Percentiles rank a stretch among this genome's conserved stretches.
Conservation (phyloP, 2,797 vertebrate genomes). For the Xyrichtys novacula region DNA sequence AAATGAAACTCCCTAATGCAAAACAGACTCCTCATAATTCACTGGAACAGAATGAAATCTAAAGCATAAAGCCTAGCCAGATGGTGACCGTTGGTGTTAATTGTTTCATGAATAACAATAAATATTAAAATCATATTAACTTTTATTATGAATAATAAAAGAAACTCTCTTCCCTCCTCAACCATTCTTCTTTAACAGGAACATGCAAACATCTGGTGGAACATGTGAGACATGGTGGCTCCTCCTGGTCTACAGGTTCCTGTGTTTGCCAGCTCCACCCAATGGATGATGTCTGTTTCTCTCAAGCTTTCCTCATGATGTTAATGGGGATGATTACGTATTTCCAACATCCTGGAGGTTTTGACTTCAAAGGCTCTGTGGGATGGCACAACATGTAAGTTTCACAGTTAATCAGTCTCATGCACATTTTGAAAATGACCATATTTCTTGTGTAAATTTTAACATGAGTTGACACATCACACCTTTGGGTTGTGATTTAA, state of each 20-base stretch:
- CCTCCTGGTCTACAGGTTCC: constrained; percentile 29
- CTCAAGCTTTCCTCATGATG: constrained; percentile 16
- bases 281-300: constrained; percentile 20
- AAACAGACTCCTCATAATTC: constrained; percentile 34
- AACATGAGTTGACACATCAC: neutral
- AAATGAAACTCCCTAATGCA: constrained; percentile 34
- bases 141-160: neutral
- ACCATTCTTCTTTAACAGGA: constrained; percentile 10
- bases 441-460: neutral
- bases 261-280: constrained; percentile 21
- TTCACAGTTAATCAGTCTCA: neutral
- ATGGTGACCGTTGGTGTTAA: neutral
- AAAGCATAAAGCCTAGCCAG: neutral
- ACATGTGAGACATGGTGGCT: constrained; percentile 31
- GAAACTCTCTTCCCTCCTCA: neutral
- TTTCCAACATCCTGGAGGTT: constrained; percentile 7
- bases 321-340: constrained; percentile 16
- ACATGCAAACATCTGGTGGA: constrained; percentile 27
- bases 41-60: constrained; percentile 1
- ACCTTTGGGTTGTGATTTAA: neutral
- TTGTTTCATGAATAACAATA: neutral
- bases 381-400: constrained; percentile 5
- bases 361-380: neutral
- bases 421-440: neutral
- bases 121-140: constrained; percentile 1